Base-by-base conservation (phyloP, 2,113 vertebrate species). In the Pogona vitticeps region DNA sequence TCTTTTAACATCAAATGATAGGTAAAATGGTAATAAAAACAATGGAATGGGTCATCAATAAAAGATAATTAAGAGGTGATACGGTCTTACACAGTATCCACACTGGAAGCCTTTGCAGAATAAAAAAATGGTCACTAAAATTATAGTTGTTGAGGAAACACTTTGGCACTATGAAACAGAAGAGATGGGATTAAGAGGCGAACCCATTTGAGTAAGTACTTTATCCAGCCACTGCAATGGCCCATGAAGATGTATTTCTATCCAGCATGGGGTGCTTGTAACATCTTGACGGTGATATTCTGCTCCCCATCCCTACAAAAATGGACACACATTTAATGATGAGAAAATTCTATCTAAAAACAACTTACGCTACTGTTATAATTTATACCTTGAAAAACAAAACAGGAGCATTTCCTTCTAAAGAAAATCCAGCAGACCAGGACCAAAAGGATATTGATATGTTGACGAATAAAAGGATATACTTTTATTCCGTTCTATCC, bases 181-280 rank as follows among this genome's bases (percentile, higher is more conserved):
- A 87, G 98, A 99, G 92, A 99, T 99, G 87, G 98, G 98, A 94
- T 99, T 99, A 86, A 98, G 97, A 88, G 98, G 98, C 13, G 98
- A 99, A 85, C 98, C 98, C 98, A 99, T 99, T 94, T 99, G 98
- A 93, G 98, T 99, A 80, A 99, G 97, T 96, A 99, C 98, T 97
- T 99, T 99, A 97, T 99, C 98, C 95, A 99, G 96, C 98, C 98
- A 99, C 92, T 99, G 98, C 52, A 99, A 98, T 61, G 98, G 98
- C 80, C 98, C 98, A 3, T 99, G 98, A 88, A 99, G 97, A 95
- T 99, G 98, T 92, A 99, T 98, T 96, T 99, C 98, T 86, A 99
- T 99, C 98, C 98, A 99, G 94, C 98, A 99, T 0, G 98, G 98
- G 90, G 98, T 99, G 95, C 98, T 99, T 3, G 98, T 99, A 86